A percentile compares a stretch with the other conserved stretches of the same genome.
phyloP scores from a whole-genome alignment of 2,113 vertebrate species.

The Podarcis muralis region DNA sequence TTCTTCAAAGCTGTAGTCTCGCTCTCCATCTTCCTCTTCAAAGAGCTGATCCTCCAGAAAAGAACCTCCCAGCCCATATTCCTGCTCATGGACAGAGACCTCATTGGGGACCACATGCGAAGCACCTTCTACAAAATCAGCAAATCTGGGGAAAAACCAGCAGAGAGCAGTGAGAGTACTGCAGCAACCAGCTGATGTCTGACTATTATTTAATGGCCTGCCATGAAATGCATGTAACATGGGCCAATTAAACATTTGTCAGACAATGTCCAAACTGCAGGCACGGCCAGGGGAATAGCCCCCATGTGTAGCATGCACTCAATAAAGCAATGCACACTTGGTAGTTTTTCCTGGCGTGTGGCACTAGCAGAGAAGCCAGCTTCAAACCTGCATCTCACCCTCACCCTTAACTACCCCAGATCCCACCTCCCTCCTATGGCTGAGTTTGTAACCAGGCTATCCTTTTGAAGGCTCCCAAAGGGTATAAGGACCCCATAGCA shows the following conservation, averaged over 20 bases:
- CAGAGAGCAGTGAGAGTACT: background rate
- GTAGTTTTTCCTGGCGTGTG: too few relatives aligned
- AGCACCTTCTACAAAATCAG: constrained; percentile 91
- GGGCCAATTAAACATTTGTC: background rate
- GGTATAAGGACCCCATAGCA: background rate
- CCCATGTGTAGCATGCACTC: too few relatives aligned
- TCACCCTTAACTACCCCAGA: background rate
- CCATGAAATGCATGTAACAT: background rate
- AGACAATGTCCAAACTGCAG: background rate
- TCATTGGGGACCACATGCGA: constrained; percentile 86
- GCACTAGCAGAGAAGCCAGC: background rate
- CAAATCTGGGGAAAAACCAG: constrained; percentile 82
- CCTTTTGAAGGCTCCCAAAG: background rate
- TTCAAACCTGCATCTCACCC: background rate
- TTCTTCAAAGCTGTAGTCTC: background rate
- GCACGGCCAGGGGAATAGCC: background rate
- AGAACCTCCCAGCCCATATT: constrained; percentile 83
- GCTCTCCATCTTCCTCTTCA: constrained; percentile 65
- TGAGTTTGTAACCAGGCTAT: background rate
- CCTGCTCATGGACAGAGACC: constrained; percentile 85
- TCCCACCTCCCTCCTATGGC: background rate
- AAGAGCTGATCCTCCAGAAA: constrained; percentile 83
- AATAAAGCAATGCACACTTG: too few relatives aligned
- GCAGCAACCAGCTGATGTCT: background rate
- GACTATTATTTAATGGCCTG: background rate